Conservation (phyloP, 2,797 vertebrate species). For the Anguilla obscura region DNA sequence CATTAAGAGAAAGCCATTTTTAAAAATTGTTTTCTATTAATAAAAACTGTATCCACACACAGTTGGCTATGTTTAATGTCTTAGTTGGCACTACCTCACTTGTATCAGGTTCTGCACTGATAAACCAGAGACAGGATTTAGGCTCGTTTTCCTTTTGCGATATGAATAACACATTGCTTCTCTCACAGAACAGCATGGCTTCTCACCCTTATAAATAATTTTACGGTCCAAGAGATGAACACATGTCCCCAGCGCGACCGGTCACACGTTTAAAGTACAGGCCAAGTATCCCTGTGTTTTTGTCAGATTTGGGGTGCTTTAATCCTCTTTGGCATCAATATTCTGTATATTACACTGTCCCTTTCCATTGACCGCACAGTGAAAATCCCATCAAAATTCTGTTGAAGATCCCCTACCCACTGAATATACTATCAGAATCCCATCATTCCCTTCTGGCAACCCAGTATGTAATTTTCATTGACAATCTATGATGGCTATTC, state of each 20-base stretch:
- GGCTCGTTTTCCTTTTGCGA: not conserved
- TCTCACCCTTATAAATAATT: not conserved
- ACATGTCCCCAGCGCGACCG: not conserved
- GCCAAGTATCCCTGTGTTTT: not conserved
- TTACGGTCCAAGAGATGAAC: not conserved
- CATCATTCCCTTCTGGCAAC: not conserved
- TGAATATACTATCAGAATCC: not conserved
- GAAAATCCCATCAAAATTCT: not conserved
- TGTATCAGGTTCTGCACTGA: not conserved
- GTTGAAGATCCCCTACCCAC: not conserved
- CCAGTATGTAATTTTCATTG: not conserved
- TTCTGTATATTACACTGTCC: slow-evolving; percentile 38
- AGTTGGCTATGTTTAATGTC: too few relatives aligned
- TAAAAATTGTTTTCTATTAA: too few relatives aligned
- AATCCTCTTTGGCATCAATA: slow-evolving; percentile 70
- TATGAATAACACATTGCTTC: not conserved
- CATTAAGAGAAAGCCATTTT: too few relatives aligned
- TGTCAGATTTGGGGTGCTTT: slow-evolving; percentile 44
- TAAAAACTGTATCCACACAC: too few relatives aligned
- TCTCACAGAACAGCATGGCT: not conserved
- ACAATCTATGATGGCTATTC: not conserved
- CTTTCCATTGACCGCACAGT: not conserved
- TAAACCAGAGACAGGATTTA: not conserved
- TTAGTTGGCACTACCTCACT: not conserved
- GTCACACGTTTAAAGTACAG: not conserved